Base-by-base conservation (phyloP, 2,888 invertebrate genomes). In the Micropterix aruncella region DNA sequence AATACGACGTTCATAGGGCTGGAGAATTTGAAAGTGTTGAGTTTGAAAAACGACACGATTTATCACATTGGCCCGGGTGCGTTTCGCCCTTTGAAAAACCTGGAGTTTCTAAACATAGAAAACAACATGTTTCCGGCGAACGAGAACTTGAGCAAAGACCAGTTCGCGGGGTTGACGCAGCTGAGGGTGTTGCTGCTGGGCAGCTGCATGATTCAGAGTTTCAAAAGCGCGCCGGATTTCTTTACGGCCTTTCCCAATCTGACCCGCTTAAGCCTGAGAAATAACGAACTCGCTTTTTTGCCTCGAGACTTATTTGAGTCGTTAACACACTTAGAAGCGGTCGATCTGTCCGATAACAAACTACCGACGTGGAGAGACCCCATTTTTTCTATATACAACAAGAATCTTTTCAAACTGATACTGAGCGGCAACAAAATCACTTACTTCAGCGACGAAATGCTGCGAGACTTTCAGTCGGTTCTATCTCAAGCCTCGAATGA, bases 401-500 rank as follows among this genome's bases (percentile, higher is more conserved):
- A 61, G 1, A 60, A 60, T 9, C 62, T 76, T 2, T 52, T 52
- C 9, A 60, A 55, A 19, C 45, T 77, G 2, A 59, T 62, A 39
- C 53, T 73, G n/a, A 62, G 60, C 4, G 65, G 71, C 42, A 78
- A 78, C 52, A 75, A 74, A 58, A 63, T 78, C 46, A 65, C 70
- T 16, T 67, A 70, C 51, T 65, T 77, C 18, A 73, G 71, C 12
- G 47, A 64, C 7, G 66, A 66, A n/a, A 77, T 78, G 77, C 59
- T 77, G 42, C 58, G 69, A 52, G 78, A 78, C 54, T 68, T 77
- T 39, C 51, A 69, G 19, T 62, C 65, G 49, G 57, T 57, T n/a
- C 55, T 53, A 12, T 55, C 52, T 15, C 62, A 57, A 42, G 47
- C 48, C 15, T 54, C 57, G 2, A 36, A 19, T 16, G 17, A 39